Conservation (phyloP, 2,888 invertebrate species). For the Drosophila multiciliata region DNA sequence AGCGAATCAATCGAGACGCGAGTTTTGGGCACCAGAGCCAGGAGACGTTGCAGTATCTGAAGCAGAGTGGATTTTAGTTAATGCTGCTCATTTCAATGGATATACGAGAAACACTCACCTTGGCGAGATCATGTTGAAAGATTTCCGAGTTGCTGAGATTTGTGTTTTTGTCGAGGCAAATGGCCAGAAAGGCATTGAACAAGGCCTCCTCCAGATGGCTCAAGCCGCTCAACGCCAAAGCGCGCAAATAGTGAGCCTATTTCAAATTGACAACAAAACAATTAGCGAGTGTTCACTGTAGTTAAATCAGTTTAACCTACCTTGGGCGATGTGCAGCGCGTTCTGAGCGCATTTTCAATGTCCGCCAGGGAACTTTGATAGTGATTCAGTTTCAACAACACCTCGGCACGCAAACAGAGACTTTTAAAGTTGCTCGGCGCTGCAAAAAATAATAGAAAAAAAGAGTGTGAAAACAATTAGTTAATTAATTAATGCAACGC, state of each 20-base stretch:
- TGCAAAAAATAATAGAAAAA: slow-evolving; percentile 83
- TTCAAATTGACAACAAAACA: background rate
- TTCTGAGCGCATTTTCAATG: slow-evolving; percentile 88
- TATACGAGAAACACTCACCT: slow-evolving; percentile 68
- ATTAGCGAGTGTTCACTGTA: slow-evolving; percentile 17
- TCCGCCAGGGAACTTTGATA: slow-evolving; percentile 88
- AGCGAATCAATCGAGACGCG: slow-evolving; percentile 50
- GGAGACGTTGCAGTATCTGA: slow-evolving; percentile 83
- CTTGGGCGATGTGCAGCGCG: slow-evolving; percentile 89
- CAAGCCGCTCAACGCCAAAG: slow-evolving; percentile 86
- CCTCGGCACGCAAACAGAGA: slow-evolving; percentile 88
- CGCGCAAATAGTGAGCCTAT: slow-evolving; percentile 86
- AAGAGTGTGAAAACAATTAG: background rate
- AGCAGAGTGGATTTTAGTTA: background rate
- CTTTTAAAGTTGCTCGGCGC: slow-evolving; percentile 88
- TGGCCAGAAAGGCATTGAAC: slow-evolving; percentile 86
- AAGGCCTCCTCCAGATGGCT: slow-evolving; percentile 86
- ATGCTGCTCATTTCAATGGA: no score
- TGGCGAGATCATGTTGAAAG: slow-evolving; percentile 85
- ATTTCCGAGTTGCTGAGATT: slow-evolving; percentile 83
- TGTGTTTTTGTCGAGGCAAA: slow-evolving; percentile 85
- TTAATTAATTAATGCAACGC: background rate
- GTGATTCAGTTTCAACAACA: slow-evolving; percentile 87
- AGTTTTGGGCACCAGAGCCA: slow-evolving; percentile 82
- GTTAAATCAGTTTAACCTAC: slow-evolving; percentile 80